Evolutionary conservation across 2,113 vertebrate species (phyloP).

Genomic region (Amphilophus citrinellus): DNA sequence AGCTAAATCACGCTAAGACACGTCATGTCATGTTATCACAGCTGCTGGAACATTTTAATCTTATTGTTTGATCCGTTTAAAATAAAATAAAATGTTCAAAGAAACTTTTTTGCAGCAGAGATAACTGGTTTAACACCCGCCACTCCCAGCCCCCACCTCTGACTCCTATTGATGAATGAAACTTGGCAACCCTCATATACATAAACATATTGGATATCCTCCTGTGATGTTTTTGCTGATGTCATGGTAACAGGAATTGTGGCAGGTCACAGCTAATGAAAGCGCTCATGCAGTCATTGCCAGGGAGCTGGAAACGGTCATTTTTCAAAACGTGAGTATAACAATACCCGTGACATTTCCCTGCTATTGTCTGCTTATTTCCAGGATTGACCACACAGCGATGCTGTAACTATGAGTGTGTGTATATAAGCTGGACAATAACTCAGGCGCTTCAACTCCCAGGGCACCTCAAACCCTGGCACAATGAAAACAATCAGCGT

Average conservation of each 20-base stretch:
- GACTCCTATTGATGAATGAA: slow-evolving; percentile 16
- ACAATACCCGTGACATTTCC: slow-evolving; percentile 43
- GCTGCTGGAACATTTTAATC: background rate
- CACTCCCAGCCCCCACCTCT: background rate
- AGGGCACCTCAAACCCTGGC: slow-evolving; percentile 46
- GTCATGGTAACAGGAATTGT: slow-evolving; percentile 47
- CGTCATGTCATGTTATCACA: background rate
- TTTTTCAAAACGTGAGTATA: slow-evolving; percentile 45
- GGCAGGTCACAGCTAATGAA: slow-evolving; percentile 7
- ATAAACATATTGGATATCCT: slow-evolving; percentile 2
- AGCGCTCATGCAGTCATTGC: slow-evolving; percentile 43
- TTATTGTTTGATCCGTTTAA: background rate
- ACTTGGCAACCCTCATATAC: background rate
- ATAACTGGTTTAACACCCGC: background rate
- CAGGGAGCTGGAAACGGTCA: slow-evolving; percentile 22
- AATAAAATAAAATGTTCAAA: background rate
- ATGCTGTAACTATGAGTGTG: slow-evolving; percentile 33
- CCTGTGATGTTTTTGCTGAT: slow-evolving; percentile 36
- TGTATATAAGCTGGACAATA: slow-evolving; percentile 34
- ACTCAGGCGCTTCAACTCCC: slow-evolving; percentile 27
- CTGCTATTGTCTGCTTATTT: slow-evolving; percentile 66
- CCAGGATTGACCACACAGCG: slow-evolving; percentile 57
- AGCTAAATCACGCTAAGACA: background rate
- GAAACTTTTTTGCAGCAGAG: background rate
- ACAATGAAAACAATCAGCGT: slow-evolving; percentile 64